Conservation (phyloP, 2,797 vertebrate genomes). For the Leptoclinus maculatus region DNA sequence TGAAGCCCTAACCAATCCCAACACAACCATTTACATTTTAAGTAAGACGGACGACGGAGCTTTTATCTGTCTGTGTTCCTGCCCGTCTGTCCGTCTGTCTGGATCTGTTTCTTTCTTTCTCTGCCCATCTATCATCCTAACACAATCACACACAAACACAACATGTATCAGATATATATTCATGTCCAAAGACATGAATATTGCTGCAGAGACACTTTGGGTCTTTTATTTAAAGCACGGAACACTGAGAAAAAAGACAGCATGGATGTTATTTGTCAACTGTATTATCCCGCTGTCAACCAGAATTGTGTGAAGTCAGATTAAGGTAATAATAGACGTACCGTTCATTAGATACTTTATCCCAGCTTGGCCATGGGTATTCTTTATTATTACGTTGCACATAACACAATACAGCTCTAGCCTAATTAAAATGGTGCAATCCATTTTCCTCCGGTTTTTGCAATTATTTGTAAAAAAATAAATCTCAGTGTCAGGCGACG, state of each 20-base stretch:
- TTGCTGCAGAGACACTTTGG: neutral
- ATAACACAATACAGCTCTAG: slow-evolving; percentile 36
- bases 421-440: slow-evolving; percentile 64
- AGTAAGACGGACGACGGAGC: slow-evolving; percentile 62
- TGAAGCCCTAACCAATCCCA: slow-evolving; percentile 64
- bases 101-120: slow-evolving; percentile 6
- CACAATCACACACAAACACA: slow-evolving; percentile 8
- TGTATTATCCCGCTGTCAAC: slow-evolving; percentile 15
- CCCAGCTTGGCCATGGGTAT: slow-evolving; percentile 13
- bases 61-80: slow-evolving; percentile 48
- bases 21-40: slow-evolving; percentile 74
- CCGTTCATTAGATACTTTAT: slow-evolving; percentile 52
- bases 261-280: slow-evolving; percentile 2
- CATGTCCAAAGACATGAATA: slow-evolving; percentile 23
- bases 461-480: slow-evolving; percentile 60
- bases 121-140: slow-evolving; percentile 19
- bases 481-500: slow-evolving; percentile 36
- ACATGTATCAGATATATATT: slow-evolving; percentile 19
- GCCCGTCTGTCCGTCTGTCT: slow-evolving; percentile 24
- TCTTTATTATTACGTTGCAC: slow-evolving; percentile 45
- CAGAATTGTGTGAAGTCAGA: slow-evolving; percentile 42
- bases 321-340: slow-evolving; percentile 51
- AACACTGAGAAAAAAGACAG: slow-evolving; percentile 14
- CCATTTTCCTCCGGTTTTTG: slow-evolving; percentile 52
- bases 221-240: slow-evolving; percentile 30